Conservation (phyloP, 2,888 invertebrate species). For the Hetaerina titia region DNA sequence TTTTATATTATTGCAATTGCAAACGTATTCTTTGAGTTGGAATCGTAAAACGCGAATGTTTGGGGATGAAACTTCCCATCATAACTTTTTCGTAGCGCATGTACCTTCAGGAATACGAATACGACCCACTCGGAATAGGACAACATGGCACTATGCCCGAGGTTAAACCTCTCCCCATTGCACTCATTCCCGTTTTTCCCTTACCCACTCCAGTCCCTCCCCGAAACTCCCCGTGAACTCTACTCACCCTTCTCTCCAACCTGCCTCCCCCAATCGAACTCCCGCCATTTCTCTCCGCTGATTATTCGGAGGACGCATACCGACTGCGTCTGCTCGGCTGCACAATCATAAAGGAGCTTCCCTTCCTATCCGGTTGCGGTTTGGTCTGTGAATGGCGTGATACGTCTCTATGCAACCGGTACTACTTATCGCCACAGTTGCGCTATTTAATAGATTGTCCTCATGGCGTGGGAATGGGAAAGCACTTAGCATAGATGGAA, state of each 20-base stretch:
- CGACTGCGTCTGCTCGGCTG: neutral
- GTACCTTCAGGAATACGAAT: neutral
- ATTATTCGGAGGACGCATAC: neutral
- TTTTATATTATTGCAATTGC: too few species aligned
- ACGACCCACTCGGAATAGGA: neutral
- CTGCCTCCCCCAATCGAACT: neutral
- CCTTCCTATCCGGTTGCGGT: neutral
- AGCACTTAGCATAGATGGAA: neutral
- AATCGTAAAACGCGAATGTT: neutral
- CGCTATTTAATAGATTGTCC: constrained; percentile 12
- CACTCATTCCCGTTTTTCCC: neutral
- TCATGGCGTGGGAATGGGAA: neutral
- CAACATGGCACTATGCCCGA: neutral
- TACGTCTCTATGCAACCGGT: neutral
- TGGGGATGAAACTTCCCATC: neutral
- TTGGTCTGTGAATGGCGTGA: neutral
- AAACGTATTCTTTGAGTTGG: too few species aligned
- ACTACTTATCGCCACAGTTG: neutral
- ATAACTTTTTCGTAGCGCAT: neutral
- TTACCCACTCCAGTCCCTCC: neutral
- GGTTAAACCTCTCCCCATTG: neutral
- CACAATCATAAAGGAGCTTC: neutral
- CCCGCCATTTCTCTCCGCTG: neutral
- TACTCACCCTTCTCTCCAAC: neutral
- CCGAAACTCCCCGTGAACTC: neutral